These are phyloP conservation scores for Melanotus villosus DNA, from an alignment of 2,888 invertebrate genomes.

Conservation along the genomic window DNA sequence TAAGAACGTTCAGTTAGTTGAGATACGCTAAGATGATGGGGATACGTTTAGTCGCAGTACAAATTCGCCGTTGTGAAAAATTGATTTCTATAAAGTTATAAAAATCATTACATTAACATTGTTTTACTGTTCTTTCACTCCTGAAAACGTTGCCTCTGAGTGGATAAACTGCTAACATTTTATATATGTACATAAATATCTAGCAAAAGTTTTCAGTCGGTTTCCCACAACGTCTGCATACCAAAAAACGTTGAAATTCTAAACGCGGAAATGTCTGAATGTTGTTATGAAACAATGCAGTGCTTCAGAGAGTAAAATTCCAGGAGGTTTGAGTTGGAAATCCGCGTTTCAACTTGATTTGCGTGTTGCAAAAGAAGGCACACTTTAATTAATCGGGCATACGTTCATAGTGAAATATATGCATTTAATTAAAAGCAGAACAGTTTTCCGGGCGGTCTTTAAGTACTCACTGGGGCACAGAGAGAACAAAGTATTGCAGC, in stretches of 20 bases:
- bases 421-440: slow-evolving; percentile 41
- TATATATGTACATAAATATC: too few relatives aligned
- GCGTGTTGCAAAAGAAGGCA: slow-evolving; percentile 14
- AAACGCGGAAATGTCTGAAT: not conserved
- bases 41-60: too few relatives aligned
- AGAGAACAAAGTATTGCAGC: slow-evolving; percentile 43
- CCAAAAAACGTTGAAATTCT: not conserved
- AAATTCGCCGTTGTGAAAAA: too few relatives aligned
- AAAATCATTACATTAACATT: too few relatives aligned
- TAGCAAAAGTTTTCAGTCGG: too few relatives aligned
- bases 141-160: too few relatives aligned
- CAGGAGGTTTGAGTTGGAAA: not conserved
- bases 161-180: too few relatives aligned
- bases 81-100: too few relatives aligned
- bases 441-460: slow-evolving; percentile 29
- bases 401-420: slow-evolving; percentile 36
- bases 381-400: slow-evolving; percentile 26
- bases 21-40: too few relatives aligned
- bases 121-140: too few relatives aligned
- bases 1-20: too few relatives aligned
- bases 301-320: slow-evolving; percentile 3
- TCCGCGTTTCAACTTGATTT: slow-evolving; percentile 15
- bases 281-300: slow-evolving; percentile 14
- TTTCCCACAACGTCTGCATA: not conserved
- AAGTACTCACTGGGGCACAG: slow-evolving; percentile 17